These are phyloP conservation scores for Acanthurus tractus DNA, from an alignment of 2,797 vertebrate genomes.

Conservation along the genomic window DNA sequence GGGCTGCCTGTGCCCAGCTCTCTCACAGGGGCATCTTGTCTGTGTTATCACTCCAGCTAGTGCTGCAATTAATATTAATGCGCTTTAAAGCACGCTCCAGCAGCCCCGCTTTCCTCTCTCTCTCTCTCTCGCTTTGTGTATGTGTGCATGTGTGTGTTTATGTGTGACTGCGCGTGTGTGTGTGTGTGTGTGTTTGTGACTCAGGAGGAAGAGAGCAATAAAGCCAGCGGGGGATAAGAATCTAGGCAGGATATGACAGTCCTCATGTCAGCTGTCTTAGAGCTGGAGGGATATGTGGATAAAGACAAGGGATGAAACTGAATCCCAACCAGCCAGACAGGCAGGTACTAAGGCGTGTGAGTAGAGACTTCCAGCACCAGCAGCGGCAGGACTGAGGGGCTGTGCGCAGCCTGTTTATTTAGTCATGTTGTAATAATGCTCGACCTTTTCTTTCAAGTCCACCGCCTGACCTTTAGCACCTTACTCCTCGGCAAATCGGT, in stretches of 20 bases:
- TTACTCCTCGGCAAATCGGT: conserved; percentile 63
- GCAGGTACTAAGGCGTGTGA: conserved; percentile 57
- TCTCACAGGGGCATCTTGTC: conserved; percentile 77
- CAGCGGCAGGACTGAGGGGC: conserved; percentile 50
- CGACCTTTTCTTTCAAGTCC: conserved; percentile 86
- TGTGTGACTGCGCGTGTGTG: conserved; percentile 20
- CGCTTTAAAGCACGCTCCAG: conserved; percentile 83
- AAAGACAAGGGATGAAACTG: conserved; percentile 79
- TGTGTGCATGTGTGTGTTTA: background rate
- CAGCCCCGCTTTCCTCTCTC: conserved; percentile 65
- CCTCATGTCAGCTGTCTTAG: conserved; percentile 83
- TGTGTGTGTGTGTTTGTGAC: conserved; percentile 56
- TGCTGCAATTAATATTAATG: conserved; percentile 89
- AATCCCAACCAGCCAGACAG: conserved; percentile 62
- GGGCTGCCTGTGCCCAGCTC: conserved; percentile 66
- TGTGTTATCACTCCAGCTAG: conserved; percentile 80
- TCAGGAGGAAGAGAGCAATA: conserved; percentile 82
- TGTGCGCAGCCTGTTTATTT: conserved; percentile 82
- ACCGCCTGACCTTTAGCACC: conserved; percentile 82
- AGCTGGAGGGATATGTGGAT: conserved; percentile 79
- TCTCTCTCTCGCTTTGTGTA: conserved; percentile 6
- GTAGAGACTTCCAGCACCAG: conserved; percentile 44
- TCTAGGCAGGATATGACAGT: conserved; percentile 87
- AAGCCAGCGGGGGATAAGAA: conserved; percentile 81
- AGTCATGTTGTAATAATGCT: conserved; percentile 87